Percentiles rank a stretch among this genome's conserved stretches.
phyloP scores from a whole-genome alignment of 2,797 vertebrate species.

The Ctenochaetus hawaiiensis region DNA sequence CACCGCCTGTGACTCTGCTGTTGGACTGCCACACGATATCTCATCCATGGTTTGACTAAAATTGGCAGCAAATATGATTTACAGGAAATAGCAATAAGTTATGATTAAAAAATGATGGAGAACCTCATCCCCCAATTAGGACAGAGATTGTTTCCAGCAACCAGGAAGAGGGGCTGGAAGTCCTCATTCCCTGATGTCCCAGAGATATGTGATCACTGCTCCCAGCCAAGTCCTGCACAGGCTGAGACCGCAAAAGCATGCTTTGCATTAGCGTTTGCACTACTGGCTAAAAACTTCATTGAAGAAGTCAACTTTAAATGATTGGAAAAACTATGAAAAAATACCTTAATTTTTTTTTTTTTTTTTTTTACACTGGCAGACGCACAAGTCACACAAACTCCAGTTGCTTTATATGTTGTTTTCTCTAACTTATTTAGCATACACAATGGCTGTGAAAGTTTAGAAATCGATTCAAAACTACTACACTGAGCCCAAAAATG shows the following conservation, averaged over 20 bases:
- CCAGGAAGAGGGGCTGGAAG: conserved; percentile 48
- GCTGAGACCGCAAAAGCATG: conserved; percentile 2
- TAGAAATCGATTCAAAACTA: conserved; percentile 40
- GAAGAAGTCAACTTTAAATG: conserved; percentile 40
- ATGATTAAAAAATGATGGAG: conserved; percentile 69
- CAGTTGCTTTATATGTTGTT: conserved; percentile 10
- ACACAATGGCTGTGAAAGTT: conserved; percentile 26
- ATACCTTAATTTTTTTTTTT: conserved; percentile 1
- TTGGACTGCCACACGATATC: conserved; percentile 10
- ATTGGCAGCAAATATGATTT: conserved; percentile 45
- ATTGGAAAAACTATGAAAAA: conserved; percentile 6
- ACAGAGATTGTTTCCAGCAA: conserved; percentile 57
- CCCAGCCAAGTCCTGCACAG: conserved; percentile 46
- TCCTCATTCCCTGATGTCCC: conserved; percentile 57
- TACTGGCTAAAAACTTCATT: conserved; percentile 20
- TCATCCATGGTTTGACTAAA: conserved; percentile 38
- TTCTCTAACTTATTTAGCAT: conserved; percentile 10
- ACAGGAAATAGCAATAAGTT: conserved; percentile 58
- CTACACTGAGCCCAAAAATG: conserved; percentile 42
- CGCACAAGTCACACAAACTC: not conserved
- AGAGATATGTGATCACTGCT: conserved; percentile 52
- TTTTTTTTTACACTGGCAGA: conserved; percentile 2
- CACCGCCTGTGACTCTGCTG: conserved; percentile 11
- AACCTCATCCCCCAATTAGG: conserved; percentile 58
- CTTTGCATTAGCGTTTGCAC: conserved; percentile 1